A percentile compares a stretch with the other conserved stretches of the same genome.
phyloP scores from a whole-genome alignment of 2,113 vertebrate genomes.

The Corythornis madagascariensis region DNA sequence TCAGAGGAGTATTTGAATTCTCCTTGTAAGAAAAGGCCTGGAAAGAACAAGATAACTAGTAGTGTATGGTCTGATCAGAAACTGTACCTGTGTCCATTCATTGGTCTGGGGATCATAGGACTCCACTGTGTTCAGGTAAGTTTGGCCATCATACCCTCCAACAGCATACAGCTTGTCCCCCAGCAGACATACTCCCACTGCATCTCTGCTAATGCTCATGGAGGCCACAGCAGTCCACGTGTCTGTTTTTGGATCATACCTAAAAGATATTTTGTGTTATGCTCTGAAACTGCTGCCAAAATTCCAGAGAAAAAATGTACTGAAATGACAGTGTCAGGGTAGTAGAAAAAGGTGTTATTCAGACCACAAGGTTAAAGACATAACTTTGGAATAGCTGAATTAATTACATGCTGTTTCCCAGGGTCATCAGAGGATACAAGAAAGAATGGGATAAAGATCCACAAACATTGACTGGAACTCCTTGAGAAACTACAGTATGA shows the following conservation, averaged over 20 bases:
- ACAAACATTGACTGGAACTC: neutral
- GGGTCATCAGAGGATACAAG: neutral
- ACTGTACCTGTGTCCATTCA: conserved; percentile 94
- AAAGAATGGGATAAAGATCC: neutral
- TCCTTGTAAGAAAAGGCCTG: neutral
- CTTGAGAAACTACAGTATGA: neutral
- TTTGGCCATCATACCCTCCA: conserved; percentile 95
- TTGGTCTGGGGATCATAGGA: conserved; percentile 98
- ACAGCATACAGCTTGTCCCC: conserved; percentile 95
- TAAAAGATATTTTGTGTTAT: conserved; percentile 64
- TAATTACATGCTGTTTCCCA: neutral
- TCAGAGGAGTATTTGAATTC: neutral
- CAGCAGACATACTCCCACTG: conserved; percentile 96
- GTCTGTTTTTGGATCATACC: conserved; percentile 98
- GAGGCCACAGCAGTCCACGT: conserved; percentile 96
- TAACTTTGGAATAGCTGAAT: neutral
- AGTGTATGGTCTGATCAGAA: neutral
- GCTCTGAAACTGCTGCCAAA: neutral
- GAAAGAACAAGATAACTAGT: neutral
- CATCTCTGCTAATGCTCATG: conserved; percentile 97
- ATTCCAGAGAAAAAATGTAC: neutral
- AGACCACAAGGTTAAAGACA: neutral
- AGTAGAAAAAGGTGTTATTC: neutral
- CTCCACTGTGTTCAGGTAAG: conserved; percentile 94
- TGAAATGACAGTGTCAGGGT: neutral